Percentiles rank a stretch among this genome's conserved stretches.
These are phyloP conservation scores for Meleagris gallopavo DNA, from an alignment of 2,113 vertebrate genomes.

Conservation along the genomic window DNA sequence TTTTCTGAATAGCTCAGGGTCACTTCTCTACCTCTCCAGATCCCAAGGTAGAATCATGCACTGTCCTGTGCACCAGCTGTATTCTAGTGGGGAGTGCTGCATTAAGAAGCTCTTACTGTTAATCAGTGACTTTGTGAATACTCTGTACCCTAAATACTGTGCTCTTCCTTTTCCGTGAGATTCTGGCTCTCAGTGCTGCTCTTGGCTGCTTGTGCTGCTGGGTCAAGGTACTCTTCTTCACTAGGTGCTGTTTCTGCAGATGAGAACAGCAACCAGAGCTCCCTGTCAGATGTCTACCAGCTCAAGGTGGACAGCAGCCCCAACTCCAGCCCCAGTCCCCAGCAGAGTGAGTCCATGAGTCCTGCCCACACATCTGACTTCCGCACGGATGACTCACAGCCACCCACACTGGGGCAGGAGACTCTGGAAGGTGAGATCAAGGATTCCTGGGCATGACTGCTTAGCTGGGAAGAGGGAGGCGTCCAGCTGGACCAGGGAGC, in stretches of 20 bases:
- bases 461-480: not conserved
- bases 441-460: not conserved
- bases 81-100: rapidly evolving
- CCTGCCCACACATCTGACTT: conserved; percentile 88
- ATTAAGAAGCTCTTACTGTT: not conserved
- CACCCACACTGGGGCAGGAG: conserved; percentile 95
- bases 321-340: conserved; percentile 91
- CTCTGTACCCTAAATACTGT: not conserved
- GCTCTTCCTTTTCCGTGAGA: not conserved
- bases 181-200: rapidly evolving
- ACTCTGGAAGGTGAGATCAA: conserved; percentile 87
- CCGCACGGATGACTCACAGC: conserved; percentile 92
- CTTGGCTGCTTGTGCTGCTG: not conserved
- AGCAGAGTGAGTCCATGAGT: conserved; percentile 91
- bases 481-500: not conserved
- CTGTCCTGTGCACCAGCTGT: rapidly evolving
- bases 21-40: rapidly evolving
- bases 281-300: conserved; percentile 91
- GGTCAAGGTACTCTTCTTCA: conserved; percentile 48
- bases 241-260: conserved; percentile 81
- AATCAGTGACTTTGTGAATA: not conserved
- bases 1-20: not conserved
- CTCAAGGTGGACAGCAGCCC: conserved; percentile 95
- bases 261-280: conserved; percentile 99
- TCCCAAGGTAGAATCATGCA: not conserved